These are phyloP conservation scores for Edolisoma coerulescens DNA, from an alignment of 2,113 vertebrate species.

Conservation along the genomic window DNA sequence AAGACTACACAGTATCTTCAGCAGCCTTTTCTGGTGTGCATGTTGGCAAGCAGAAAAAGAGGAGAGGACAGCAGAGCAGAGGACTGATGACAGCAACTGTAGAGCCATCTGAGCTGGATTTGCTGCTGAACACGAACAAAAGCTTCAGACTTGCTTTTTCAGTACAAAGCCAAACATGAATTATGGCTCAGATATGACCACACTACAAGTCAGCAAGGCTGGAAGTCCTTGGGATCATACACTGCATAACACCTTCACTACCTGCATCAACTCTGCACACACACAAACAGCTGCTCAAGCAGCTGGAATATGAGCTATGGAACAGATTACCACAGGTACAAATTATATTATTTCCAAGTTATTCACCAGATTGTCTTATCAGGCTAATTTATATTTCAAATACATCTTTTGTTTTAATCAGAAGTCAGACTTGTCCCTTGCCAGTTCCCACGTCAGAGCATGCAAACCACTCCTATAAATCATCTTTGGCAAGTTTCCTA, in stretches of 20 bases:
- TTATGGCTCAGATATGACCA: background rate
- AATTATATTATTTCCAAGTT: background rate
- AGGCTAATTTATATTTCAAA: background rate
- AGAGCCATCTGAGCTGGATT: background rate
- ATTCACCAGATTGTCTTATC: background rate
- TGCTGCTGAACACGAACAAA: background rate
- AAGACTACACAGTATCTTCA: background rate
- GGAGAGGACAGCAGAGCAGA: background rate
- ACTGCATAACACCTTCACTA: background rate
- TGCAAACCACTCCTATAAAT: background rate
- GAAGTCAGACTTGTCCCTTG: background rate
- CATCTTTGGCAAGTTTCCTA: background rate
- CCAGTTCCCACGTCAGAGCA: background rate
- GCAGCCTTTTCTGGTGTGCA: background rate
- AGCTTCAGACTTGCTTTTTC: background rate
- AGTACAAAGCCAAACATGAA: background rate
- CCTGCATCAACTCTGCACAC: background rate
- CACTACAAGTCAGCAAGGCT: background rate
- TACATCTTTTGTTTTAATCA: background rate
- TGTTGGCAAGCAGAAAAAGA: background rate
- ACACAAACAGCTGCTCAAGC: background rate
- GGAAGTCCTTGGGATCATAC: background rate
- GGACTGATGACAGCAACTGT: background rate
- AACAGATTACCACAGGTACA: background rate
- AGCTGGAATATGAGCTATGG: background rate